Conservation (phyloP, 1,140 invertebrate species). For the Holcopasites calliopsidis region DNA sequence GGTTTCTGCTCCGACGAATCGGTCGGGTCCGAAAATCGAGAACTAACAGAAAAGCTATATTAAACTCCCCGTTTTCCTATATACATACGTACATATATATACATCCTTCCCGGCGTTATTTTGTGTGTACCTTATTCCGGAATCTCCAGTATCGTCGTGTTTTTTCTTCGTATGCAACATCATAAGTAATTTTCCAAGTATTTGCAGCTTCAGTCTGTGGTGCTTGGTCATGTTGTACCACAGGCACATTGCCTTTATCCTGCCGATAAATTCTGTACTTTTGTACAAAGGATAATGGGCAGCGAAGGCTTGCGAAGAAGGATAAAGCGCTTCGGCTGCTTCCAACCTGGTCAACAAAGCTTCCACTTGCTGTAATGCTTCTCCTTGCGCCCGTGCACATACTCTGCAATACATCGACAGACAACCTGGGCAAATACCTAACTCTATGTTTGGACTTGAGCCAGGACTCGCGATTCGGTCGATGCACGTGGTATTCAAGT, state of each 20-base stretch:
- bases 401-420: conserved; percentile 85
- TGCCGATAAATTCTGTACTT: conserved; percentile 83
- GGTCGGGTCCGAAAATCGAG: conserved; percentile 60
- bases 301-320: conserved; percentile 89
- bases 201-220: conserved; percentile 88
- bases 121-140: conserved; percentile 68
- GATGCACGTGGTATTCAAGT: conserved; percentile 44
- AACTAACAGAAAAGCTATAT: conserved; percentile 49
- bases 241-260: conserved; percentile 89
- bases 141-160: conserved; percentile 67
- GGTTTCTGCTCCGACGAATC: conserved; percentile 59
- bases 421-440: conserved; percentile 80
- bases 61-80: background rate
- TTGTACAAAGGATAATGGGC: conserved; percentile 86
- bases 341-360: conserved; percentile 86
- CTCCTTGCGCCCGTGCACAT: conserved; percentile 85
- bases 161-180: conserved; percentile 76
- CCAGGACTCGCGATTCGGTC: conserved; percentile 39
- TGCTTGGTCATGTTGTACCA: conserved; percentile 95
- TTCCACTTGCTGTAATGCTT: conserved; percentile 87
- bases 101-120: background rate
- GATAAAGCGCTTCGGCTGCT: conserved; percentile 89
- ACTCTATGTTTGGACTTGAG: conserved; percentile 66
- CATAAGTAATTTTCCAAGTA: conserved; percentile 87
- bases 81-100: background rate